Evolutionary conservation across 2,113 vertebrate species (phyloP).

Genomic region (Gobiocypris rarus): DNA sequence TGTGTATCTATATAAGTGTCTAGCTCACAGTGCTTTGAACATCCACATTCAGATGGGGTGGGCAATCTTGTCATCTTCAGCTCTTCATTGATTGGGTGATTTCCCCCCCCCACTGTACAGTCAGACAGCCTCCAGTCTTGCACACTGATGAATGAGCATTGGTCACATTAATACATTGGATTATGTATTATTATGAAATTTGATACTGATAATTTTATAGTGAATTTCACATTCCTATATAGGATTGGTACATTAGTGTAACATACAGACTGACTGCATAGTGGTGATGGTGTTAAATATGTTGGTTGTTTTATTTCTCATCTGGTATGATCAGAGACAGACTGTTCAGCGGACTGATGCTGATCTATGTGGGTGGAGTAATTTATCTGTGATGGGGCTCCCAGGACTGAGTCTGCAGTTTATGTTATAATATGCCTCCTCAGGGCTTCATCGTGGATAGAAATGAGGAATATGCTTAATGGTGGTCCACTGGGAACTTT

Average conservation of each 20-base stretch:
- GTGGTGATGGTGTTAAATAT: conserved; percentile 57
- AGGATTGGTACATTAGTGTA: background rate
- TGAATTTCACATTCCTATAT: background rate
- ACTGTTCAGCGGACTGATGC: conserved; percentile 49
- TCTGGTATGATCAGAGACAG: background rate
- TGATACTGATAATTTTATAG: background rate
- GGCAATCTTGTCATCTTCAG: background rate
- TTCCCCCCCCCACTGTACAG: background rate
- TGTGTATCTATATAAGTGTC: conserved; percentile 56
- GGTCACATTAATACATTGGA: background rate
- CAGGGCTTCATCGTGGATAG: conserved; percentile 58
- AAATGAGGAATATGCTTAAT: conserved; percentile 63
- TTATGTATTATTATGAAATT: background rate
- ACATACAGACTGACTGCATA: conserved; percentile 18
- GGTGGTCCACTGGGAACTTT: conserved; percentile 57
- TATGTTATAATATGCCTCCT: conserved; percentile 57
- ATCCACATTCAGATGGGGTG: conserved; percentile 25
- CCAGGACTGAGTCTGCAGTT: conserved; percentile 67
- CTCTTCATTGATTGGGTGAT: background rate
- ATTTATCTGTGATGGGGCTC: conserved; percentile 67
- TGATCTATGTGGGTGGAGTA: conserved; percentile 67
- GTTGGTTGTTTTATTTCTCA: background rate
- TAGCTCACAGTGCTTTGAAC: conserved; percentile 33
- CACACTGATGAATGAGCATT: conserved; percentile 11
- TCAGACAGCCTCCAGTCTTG: background rate